A percentile compares a stretch with the other conserved stretches of the same genome.
Conservation (phyloP, 2,888 invertebrate genomes). For the Zele albiditarsus region DNA sequence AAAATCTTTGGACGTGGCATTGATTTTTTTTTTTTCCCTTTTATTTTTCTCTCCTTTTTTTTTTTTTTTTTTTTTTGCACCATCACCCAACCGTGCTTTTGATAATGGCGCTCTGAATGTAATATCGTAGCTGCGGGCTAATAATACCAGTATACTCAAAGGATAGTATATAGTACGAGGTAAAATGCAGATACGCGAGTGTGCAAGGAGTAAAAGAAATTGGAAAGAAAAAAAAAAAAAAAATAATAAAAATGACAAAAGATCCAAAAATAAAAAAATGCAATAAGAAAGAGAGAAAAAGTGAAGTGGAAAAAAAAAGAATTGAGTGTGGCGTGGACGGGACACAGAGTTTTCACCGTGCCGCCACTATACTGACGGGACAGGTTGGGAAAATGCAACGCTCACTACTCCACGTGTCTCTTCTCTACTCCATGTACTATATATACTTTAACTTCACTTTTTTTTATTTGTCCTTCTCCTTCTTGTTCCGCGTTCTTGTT, state of each 20-base stretch:
- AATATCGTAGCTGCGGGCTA: not conserved
- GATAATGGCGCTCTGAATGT: not conserved
- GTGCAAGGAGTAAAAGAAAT: too few species aligned
- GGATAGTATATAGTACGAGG: not conserved
- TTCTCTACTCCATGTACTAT: not conserved
- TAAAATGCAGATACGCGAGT: not conserved
- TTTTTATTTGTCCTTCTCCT: slow-evolving; percentile 31
- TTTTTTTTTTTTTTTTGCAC: not conserved
- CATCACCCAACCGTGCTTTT: not conserved
- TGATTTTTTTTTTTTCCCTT: not conserved
- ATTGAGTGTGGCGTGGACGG: not conserved
- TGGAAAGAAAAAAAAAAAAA: not conserved
- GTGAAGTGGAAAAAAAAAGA: not conserved
- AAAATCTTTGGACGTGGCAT: not conserved
- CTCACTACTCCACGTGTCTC: slow-evolving; percentile 8
- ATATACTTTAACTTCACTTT: slow-evolving; percentile 35
- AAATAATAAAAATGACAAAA: not conserved
- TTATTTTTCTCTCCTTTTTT: not conserved
- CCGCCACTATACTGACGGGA: not conserved
- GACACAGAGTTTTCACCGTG: not conserved
- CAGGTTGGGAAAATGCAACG: not conserved
- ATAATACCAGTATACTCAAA: not conserved
- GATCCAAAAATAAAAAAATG: too few species aligned
- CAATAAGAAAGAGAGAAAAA: not conserved
- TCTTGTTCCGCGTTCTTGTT: slow-evolving; percentile 8